phyloP scores from a whole-genome alignment of 2,797 vertebrate genomes.

The Chelonia mydas region DNA sequence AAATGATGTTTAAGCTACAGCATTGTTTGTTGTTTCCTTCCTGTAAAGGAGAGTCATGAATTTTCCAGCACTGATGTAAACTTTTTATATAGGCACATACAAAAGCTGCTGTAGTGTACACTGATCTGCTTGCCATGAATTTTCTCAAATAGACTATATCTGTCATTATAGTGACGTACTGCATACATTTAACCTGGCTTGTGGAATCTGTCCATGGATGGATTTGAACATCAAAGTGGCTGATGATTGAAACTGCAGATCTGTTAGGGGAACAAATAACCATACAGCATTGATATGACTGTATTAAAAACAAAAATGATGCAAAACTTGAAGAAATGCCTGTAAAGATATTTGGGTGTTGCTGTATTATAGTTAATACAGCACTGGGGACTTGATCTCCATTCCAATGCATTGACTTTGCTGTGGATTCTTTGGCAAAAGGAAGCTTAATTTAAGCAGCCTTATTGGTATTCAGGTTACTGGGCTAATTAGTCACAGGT shows the following conservation, averaged over 20 bases:
- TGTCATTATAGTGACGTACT: fast-evolving
- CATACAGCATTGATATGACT: not conserved
- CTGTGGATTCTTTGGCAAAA: too few relatives aligned
- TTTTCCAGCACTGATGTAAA: not conserved
- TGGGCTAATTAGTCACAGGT: not conserved
- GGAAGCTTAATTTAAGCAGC: not conserved
- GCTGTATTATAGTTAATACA: not conserved
- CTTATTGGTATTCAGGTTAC: not conserved
- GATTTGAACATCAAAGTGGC: not conserved
- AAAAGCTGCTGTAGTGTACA: fast-evolving
- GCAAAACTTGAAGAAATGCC: not conserved
- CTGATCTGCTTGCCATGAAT: not conserved
- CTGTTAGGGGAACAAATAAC: not conserved
- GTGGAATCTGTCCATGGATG: not conserved
- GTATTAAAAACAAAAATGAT: not conserved
- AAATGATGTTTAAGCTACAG: not conserved
- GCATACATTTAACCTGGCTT: fast-evolving
- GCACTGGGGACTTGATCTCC: not conserved
- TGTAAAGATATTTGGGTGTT: not conserved
- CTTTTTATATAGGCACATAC: fast-evolving
- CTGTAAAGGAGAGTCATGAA: not conserved
- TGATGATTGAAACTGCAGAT: not conserved
- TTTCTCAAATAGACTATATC: not conserved
- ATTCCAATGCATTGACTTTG: not conserved
- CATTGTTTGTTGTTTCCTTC: not conserved